Evolutionary conservation across 2,888 invertebrate species (phyloP).

Genomic region (Siphonodentalium dalli): DNA sequence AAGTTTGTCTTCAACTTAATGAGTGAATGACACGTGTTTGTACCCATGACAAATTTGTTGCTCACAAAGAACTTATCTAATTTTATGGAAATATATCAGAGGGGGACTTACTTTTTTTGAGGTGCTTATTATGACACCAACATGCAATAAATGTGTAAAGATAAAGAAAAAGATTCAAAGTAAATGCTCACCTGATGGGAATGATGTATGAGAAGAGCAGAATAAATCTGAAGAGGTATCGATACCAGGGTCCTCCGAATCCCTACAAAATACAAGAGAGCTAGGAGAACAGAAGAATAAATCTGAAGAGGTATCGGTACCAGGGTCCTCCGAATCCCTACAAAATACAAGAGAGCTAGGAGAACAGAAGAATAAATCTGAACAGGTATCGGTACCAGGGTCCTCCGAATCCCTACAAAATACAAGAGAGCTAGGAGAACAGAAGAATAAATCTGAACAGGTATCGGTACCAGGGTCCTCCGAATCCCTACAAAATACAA

Average conservation of each 20-base stretch:
- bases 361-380: slow-evolving; percentile 75
- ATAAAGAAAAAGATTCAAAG: not conserved
- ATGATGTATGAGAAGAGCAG: slow-evolving; percentile 98
- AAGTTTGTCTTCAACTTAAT: not conserved
- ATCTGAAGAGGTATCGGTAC: slow-evolving; percentile 96
- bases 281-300: slow-evolving; percentile 69
- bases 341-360: slow-evolving; percentile 1
- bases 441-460: slow-evolving; percentile 86
- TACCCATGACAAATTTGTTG: not conserved
- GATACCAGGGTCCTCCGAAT: slow-evolving; percentile 94
- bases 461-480: slow-evolving; percentile 95
- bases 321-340: slow-evolving; percentile 92
- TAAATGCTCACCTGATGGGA: slow-evolving; percentile 81
- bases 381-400: slow-evolving; percentile 97
- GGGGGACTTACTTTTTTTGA: too few species aligned
- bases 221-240: slow-evolving; percentile 95
- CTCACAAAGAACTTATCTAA: too few species aligned
- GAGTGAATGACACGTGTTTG: not conserved
- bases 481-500: slow-evolving; percentile 74
- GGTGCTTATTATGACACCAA: too few species aligned
- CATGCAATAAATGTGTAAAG: too few species aligned
- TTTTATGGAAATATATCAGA: too few species aligned
- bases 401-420: slow-evolving; percentile 80
- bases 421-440: not conserved
- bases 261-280: slow-evolving; percentile 68